Percentiles rank a stretch among this genome's conserved stretches.
These are phyloP conservation scores for Pseudomyrmex cubaensis DNA, from an alignment of 1,140 invertebrate species.

Conservation along the genomic window DNA sequence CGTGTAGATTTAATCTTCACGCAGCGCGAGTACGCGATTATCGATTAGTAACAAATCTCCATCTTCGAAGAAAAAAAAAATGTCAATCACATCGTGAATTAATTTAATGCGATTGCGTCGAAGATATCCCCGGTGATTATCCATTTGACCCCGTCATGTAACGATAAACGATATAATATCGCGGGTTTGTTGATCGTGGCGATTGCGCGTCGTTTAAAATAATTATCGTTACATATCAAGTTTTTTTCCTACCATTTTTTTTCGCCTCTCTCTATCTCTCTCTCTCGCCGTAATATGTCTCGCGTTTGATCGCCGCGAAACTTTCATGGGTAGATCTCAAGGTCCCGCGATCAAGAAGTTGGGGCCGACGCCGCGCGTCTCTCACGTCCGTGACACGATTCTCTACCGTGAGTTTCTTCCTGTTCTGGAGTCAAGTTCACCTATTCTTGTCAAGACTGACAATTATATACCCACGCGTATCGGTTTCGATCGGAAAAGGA, in stretches of 20 bases:
- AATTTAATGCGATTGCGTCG: slow-evolving; percentile 45
- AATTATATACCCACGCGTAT: slow-evolving; percentile 38
- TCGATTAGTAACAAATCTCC: slow-evolving; percentile 48
- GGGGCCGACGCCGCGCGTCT: slow-evolving; percentile 10
- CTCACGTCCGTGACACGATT: slow-evolving; percentile 62
- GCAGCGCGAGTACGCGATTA: slow-evolving; percentile 33
- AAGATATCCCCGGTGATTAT: slow-evolving; percentile 8
- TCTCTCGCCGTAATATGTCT: not conserved
- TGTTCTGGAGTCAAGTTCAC: slow-evolving; percentile 68
- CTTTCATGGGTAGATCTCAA: slow-evolving; percentile 58
- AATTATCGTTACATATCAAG: not conserved
- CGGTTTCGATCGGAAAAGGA: not conserved
- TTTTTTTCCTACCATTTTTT: not conserved
- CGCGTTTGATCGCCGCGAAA: slow-evolving; percentile 24
- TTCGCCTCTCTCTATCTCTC: not conserved
- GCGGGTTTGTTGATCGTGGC: slow-evolving; percentile 7
- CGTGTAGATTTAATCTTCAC: slow-evolving; percentile 36
- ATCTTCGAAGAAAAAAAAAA: not conserved
- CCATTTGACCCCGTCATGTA: slow-evolving; percentile 3
- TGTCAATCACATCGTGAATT: slow-evolving; percentile 7
- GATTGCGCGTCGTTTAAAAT: slow-evolving; percentile 6
- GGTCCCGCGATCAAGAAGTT: slow-evolving; percentile 29
- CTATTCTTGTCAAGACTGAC: slow-evolving; percentile 32
- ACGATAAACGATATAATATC: slow-evolving; percentile 6
- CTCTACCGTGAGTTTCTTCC: slow-evolving; percentile 57